phyloP scores from a whole-genome alignment of 2,888 invertebrate genomes.

The Argynnis bischoffii region DNA sequence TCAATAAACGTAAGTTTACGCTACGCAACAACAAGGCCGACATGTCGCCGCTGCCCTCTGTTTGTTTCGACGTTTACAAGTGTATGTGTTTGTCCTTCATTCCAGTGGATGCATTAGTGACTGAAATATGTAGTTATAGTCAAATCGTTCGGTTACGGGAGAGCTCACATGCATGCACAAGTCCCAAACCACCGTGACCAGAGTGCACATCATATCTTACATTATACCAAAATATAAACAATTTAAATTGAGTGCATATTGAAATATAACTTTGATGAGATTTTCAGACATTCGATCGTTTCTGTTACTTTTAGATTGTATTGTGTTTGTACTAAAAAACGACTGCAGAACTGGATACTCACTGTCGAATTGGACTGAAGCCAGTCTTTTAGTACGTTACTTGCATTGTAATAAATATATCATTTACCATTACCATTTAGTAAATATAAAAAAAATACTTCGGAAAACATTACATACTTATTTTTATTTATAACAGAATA shows the following conservation, averaged over 20 bases:
- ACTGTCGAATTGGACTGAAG: too few species aligned
- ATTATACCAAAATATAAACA: too few species aligned
- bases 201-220: not conserved
- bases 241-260: not conserved
- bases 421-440: too few species aligned
- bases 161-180: conserved; percentile 21
- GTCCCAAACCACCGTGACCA: conserved; percentile 19
- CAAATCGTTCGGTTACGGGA: conserved; percentile 15
- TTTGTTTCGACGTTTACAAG: not conserved
- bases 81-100: conserved; percentile 15
- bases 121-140: not conserved
- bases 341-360: not conserved
- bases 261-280: not conserved
- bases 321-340: not conserved
- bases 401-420: too few species aligned
- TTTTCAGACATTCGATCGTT: too few species aligned
- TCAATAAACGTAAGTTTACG: not conserved
- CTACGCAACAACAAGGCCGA: not conserved
- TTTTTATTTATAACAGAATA: too few species aligned
- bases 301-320: not conserved
- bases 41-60: conserved; percentile 1
- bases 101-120: conserved; percentile 34
- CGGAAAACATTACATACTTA: too few species aligned
- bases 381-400: too few species aligned
- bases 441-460: too few species aligned